Conservation (phyloP, 2,113 vertebrate genomes). For the Megaleporinus macrocephalus region DNA sequence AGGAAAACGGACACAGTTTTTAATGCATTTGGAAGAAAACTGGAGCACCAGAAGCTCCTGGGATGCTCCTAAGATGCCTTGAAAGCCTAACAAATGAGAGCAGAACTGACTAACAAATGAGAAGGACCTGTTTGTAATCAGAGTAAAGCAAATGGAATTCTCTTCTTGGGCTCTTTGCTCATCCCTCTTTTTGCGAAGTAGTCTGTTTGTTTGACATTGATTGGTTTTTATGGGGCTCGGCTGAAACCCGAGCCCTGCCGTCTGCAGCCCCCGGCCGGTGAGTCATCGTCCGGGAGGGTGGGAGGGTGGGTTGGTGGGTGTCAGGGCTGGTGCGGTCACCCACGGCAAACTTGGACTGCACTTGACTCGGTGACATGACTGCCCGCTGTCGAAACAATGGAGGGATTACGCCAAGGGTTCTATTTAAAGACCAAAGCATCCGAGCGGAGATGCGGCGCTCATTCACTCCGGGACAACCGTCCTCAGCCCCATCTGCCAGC, state of each 20-base stretch:
- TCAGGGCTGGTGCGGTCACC: slow-evolving; percentile 15
- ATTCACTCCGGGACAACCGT: slow-evolving; percentile 41
- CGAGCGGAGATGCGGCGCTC: slow-evolving; percentile 29
- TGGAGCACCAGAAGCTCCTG: background rate
- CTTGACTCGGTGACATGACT: slow-evolving; percentile 64
- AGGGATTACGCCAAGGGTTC: slow-evolving; percentile 64
- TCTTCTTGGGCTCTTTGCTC: slow-evolving; percentile 54
- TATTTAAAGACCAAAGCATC: slow-evolving; percentile 68
- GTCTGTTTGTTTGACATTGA: slow-evolving; percentile 76
- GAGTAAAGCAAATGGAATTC: slow-evolving; percentile 52
- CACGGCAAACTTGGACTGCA: slow-evolving; percentile 64
- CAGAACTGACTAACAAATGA: background rate
- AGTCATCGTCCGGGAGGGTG: slow-evolving; percentile 69
- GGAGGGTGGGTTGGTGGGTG: slow-evolving; percentile 56
- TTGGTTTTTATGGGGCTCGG: slow-evolving; percentile 68
- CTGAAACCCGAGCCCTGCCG: slow-evolving; percentile 68
- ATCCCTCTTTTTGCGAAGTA: slow-evolving; percentile 59
- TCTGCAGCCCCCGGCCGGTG: slow-evolving; percentile 68
- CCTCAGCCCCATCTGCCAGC: slow-evolving; percentile 38
- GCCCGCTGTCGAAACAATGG: slow-evolving; percentile 67
- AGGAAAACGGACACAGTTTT: too few relatives aligned
- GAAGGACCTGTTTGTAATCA: slow-evolving; percentile 26
- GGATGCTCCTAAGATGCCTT: background rate
- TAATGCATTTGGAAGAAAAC: background rate
- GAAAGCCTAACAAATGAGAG: background rate